These are phyloP conservation scores for Mirounga angustirostris DNA, from an alignment of 2,113 vertebrate species.

Conservation along the genomic window DNA sequence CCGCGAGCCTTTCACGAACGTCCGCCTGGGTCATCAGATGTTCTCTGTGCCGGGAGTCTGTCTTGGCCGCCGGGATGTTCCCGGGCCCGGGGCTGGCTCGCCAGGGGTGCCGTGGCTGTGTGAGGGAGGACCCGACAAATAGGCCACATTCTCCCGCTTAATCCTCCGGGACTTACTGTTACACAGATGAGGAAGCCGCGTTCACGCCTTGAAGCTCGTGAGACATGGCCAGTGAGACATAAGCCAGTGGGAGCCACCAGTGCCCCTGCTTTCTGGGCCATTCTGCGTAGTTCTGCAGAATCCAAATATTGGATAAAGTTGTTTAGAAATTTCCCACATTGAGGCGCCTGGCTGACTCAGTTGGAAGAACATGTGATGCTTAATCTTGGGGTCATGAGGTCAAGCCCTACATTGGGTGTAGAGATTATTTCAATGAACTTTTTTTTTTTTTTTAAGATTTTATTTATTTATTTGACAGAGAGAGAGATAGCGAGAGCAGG, in stretches of 20 bases:
- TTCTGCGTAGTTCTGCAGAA: not conserved
- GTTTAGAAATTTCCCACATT: not conserved
- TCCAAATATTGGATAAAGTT: not conserved
- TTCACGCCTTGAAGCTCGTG: accelerated
- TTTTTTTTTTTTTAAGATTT: too few species aligned
- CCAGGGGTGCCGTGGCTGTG: not conserved
- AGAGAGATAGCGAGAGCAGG: too few species aligned
- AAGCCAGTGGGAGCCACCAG: accelerated
- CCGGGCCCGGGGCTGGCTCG: accelerated
- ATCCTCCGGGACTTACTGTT: not conserved
- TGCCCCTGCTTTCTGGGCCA: not conserved
- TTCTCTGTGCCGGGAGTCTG: too few species aligned
- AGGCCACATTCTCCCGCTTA: not conserved
- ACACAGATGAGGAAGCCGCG: accelerated
- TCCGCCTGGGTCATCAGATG: not conserved
- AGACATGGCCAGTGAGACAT: not conserved
- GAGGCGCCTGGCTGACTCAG: not conserved
- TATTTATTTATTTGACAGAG: too few species aligned
- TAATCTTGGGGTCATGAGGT: not conserved
- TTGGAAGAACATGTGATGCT: not conserved
- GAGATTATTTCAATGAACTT: not conserved
- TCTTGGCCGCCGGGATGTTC: not conserved
- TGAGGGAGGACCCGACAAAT: too few species aligned
- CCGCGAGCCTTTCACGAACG: not conserved
- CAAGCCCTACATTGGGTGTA: not conserved